These are phyloP conservation scores for Limnephilus rhombicus DNA, from an alignment of 2,888 invertebrate species.

Conservation along the genomic window DNA sequence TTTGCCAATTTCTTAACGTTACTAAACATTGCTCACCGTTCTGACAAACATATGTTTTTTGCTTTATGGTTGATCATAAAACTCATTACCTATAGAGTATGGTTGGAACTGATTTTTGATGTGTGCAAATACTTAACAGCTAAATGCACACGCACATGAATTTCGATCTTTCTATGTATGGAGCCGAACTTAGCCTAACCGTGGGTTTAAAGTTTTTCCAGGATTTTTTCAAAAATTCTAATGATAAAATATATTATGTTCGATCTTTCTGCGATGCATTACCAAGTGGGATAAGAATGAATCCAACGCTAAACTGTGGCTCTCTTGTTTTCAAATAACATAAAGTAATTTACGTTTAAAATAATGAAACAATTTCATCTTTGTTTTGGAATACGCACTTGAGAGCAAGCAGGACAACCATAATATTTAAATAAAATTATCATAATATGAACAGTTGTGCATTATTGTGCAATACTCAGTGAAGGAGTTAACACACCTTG, in stretches of 20 bases:
- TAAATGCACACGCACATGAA: background rate
- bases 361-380: background rate
- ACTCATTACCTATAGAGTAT: background rate
- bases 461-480: background rate
- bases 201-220: background rate
- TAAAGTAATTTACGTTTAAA: background rate
- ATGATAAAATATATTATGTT: background rate
- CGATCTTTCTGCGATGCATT: background rate
- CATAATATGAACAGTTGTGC: background rate
- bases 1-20: too few species aligned
- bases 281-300: background rate
- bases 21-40: too few species aligned
- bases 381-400: background rate
- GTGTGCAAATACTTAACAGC: background rate
- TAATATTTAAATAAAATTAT: background rate
- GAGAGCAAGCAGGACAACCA: background rate
- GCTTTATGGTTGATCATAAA: too few species aligned
- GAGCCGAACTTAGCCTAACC: too few species aligned
- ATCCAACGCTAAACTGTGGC: background rate
- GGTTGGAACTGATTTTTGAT: background rate
- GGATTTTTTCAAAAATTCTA: background rate
- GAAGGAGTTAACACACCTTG: constrained; percentile 29
- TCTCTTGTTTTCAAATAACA: too few species aligned
- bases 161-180: too few species aligned
- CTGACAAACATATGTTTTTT: too few species aligned